These are phyloP conservation scores for Mylabris sibirica DNA, from an alignment of 2,888 invertebrate genomes.

Conservation along the genomic window DNA sequence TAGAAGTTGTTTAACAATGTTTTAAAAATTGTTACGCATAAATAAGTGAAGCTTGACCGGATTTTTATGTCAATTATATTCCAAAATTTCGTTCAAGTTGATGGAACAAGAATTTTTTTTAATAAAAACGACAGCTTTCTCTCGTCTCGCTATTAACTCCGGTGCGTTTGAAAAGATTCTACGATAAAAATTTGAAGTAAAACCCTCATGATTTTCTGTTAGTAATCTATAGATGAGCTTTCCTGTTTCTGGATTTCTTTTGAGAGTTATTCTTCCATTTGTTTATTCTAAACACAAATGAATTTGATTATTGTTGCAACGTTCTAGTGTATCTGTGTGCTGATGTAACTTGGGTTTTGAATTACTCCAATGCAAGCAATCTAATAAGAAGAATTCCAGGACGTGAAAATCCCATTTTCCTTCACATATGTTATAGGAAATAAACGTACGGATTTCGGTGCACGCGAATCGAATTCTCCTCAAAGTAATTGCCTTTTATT, in stretches of 20 bases:
- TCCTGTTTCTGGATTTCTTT: neutral
- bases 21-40: neutral
- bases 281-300: neutral
- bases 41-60: neutral
- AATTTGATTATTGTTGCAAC: neutral
- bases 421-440: neutral
- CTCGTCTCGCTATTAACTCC: neutral
- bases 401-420: conserved; percentile 7
- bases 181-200: neutral
- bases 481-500: neutral
- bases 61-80: neutral
- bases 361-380: neutral
- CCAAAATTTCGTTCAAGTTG: neutral
- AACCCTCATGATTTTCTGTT: neutral
- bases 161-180: neutral
- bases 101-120: neutral
- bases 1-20: neutral
- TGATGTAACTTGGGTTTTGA: neutral
- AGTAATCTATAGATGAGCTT: neutral
- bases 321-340: neutral
- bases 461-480: neutral
- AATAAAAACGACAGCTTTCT: neutral
- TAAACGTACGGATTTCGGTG: neutral
- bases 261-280: neutral
- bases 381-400: neutral